Evolutionary conservation across 2,113 vertebrate species (phyloP).

Genomic region (Neotragus pygmaeus): DNA sequence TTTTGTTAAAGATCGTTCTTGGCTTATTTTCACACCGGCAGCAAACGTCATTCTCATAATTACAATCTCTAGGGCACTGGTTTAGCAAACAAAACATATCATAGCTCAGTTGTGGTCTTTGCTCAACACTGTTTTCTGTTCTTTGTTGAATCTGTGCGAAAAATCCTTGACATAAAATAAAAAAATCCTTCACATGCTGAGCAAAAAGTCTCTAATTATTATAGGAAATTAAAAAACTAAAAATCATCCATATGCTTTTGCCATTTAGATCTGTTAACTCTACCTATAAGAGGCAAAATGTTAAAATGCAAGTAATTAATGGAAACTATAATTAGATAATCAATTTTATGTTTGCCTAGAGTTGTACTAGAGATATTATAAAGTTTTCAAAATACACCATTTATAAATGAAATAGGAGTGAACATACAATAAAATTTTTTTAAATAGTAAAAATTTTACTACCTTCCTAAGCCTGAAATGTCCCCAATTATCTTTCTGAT

Average conservation of each 20-base stretch:
- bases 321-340: not conserved
- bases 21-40: not conserved
- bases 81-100: not conserved
- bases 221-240: not conserved
- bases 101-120: not conserved
- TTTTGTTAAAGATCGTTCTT: not conserved
- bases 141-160: not conserved
- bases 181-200: not conserved
- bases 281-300: not conserved
- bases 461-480: conserved; percentile 96
- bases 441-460: conserved; percentile 42
- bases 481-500: conserved; percentile 94
- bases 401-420: not conserved
- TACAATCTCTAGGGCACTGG: not conserved
- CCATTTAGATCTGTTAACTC: not conserved
- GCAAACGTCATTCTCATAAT: not conserved
- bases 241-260: not conserved
- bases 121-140: not conserved
- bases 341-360: not conserved
- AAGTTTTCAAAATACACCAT: not conserved
- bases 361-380: not conserved
- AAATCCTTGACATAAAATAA: not conserved
- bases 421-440: not conserved
- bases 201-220: not conserved
- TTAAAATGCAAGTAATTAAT: not conserved